A percentile compares a stretch with the other conserved stretches of the same genome.
Evolutionary conservation across 2,797 vertebrate species (phyloP).

Genomic region (Taenioides sp.): DNA sequence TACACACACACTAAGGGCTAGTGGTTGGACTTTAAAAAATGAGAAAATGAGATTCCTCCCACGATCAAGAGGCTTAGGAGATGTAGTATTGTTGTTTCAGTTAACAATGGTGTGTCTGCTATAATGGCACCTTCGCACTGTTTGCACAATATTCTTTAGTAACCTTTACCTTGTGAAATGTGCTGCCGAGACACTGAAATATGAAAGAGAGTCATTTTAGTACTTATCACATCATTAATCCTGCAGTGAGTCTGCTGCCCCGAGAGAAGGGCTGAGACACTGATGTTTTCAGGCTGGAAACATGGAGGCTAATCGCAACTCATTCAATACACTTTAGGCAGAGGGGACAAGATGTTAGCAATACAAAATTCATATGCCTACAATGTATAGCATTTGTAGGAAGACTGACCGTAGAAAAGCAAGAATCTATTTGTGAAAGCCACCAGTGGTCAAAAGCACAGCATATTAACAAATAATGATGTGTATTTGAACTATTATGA

Average conservation of each 20-base stretch:
- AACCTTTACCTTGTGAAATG: conserved; percentile 45
- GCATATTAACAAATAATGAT: background rate
- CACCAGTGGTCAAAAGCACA: background rate
- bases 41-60: conserved; percentile 56
- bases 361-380: background rate
- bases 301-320: conserved; percentile 12
- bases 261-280: conserved; percentile 39
- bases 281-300: conserved; percentile 46
- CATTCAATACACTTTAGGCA: conserved; percentile 5
- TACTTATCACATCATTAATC: conserved; percentile 67
- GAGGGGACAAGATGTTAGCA: background rate
- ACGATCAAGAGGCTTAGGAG: conserved; percentile 31
- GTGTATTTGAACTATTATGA: background rate
- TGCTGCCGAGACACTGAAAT: conserved; percentile 51
- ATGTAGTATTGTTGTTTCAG: conserved; percentile 34
- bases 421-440: background rate
- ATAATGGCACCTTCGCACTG: conserved; percentile 15
- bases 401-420: background rate
- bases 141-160: conserved; percentile 29
- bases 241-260: conserved; percentile 49
- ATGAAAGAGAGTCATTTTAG: conserved; percentile 62
- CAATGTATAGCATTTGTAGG: background rate
- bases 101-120: conserved; percentile 19
- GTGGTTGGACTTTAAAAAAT: conserved; percentile 40
- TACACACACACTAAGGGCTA: conserved; percentile 56